A percentile compares a stretch with the other conserved stretches of the same genome.
phyloP scores from a whole-genome alignment of 2,797 vertebrate genomes.

The Capromys pilorides region DNA sequence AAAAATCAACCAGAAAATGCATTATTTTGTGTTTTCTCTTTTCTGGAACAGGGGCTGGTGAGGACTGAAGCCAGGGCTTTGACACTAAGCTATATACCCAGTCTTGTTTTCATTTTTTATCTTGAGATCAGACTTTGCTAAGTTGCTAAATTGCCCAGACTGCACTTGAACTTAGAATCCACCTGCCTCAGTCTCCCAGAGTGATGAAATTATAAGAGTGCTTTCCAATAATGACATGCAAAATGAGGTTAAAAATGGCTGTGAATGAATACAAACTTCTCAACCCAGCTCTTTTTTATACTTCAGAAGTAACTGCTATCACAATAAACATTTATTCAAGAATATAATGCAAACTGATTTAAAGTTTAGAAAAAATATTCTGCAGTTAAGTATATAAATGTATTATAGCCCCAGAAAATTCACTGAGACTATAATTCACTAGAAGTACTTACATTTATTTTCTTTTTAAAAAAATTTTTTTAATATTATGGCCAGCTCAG shows the following conservation, averaged over 20 bases:
- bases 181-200: neutral
- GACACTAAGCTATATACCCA: neutral
- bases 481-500: too few species aligned
- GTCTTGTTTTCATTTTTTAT: neutral
- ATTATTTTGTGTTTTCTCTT: neutral
- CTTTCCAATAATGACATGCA: neutral
- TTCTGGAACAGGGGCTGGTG: neutral
- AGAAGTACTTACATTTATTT: neutral
- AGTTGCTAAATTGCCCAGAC: neutral
- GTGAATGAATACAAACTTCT: slow-evolving; percentile 44
- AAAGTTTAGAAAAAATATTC: slow-evolving; percentile 11
- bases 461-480: too few species aligned
- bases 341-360: slow-evolving; percentile 10
- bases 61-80: neutral
- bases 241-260: slow-evolving; percentile 12
- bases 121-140: neutral
- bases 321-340: slow-evolving; percentile 6
- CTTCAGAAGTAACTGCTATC: neutral
- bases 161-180: neutral
- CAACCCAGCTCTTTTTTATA: neutral
- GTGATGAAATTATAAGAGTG: neutral
- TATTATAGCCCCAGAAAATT: neutral
- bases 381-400: neutral
- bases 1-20: slow-evolving; percentile 50
- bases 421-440: neutral